phyloP scores from a whole-genome alignment of 2,888 invertebrate genomes.

The Hirtodrosophila trivittata region DNA sequence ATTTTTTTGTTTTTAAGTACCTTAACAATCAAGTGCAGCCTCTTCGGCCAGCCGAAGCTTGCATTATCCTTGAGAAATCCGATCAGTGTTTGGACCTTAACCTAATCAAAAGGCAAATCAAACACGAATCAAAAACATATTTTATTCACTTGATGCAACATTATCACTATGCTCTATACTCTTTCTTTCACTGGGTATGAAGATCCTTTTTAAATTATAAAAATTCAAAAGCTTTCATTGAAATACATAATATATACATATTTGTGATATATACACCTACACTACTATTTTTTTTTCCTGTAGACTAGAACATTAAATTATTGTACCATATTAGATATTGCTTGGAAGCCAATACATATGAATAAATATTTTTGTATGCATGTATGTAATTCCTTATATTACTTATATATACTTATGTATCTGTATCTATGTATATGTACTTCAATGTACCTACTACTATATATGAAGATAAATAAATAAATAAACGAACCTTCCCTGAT shows the following conservation, averaged over 20 bases:
- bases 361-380: conserved; percentile 65
- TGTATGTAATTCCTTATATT: conserved; percentile 59
- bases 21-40: conserved; percentile 10
- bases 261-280: conserved; percentile 73
- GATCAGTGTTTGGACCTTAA: conserved; percentile 10
- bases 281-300: conserved; percentile 33
- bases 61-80: conserved; percentile 1
- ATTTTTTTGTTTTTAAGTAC: conserved; percentile 32
- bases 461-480: conserved; percentile 36
- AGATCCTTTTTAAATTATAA: conserved; percentile 9
- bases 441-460: conserved; percentile 20
- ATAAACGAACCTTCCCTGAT: conserved; percentile 30
- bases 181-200: conserved; percentile 12
- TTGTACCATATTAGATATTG: conserved; percentile 65
- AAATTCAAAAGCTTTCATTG: conserved; percentile 45
- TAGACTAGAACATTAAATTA: conserved; percentile 60
- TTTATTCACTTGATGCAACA: conserved; percentile 5
- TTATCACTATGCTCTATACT: conserved; percentile 6
- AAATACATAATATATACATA: conserved; percentile 56
- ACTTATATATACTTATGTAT: conserved; percentile 26
- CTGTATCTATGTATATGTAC: conserved; percentile 26
- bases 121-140: not conserved
- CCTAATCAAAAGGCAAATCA: conserved; percentile 8
- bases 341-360: conserved; percentile 55
- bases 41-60: conserved; percentile 8